These are phyloP conservation scores for Eulimnadia texana DNA, from an alignment of 1,140 invertebrate species.

Conservation along the genomic window DNA sequence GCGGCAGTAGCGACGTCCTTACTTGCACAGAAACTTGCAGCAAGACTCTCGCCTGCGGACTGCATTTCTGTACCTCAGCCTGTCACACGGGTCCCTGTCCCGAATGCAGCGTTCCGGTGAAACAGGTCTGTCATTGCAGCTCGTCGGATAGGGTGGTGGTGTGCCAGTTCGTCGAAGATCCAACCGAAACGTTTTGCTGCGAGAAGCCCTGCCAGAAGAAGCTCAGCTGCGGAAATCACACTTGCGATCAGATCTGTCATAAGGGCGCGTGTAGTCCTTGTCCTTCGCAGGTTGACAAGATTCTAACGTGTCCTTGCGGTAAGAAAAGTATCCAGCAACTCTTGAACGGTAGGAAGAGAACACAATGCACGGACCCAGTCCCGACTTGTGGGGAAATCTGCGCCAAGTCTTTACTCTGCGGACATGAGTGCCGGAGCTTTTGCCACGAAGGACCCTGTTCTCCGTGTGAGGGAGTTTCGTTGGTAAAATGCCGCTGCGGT, in stretches of 20 bases:
- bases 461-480: constrained; percentile 58
- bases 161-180: constrained; percentile 35
- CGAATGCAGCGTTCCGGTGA: constrained; percentile 23
- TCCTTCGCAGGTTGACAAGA: constrained; percentile 40
- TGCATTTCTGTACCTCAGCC: constrained; percentile 29
- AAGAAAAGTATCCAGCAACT: constrained; percentile 39
- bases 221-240: constrained; percentile 59
- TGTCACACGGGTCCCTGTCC: constrained; percentile 30
- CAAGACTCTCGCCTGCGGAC: constrained; percentile 30
- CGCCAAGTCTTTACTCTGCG: constrained; percentile 61
- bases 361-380: constrained; percentile 66
- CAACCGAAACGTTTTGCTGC: constrained; percentile 42
- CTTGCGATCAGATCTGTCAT: constrained; percentile 57
- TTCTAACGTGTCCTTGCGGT: constrained; percentile 73
- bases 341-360: constrained; percentile 24
- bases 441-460: constrained; percentile 77
- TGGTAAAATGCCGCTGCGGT: constrained; percentile 80
- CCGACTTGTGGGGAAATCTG: constrained; percentile 70
- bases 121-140: constrained; percentile 46
- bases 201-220: constrained; percentile 49
- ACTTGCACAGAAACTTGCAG: constrained; percentile 20
- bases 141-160: constrained; percentile 46
- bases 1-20: constrained; percentile 10
- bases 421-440: constrained; percentile 49
- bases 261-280: constrained; percentile 45